A percentile compares a stretch with the other conserved stretches of the same genome.
Conservation (phyloP, 2,888 invertebrate species). For the Pterobdella sp. region DNA sequence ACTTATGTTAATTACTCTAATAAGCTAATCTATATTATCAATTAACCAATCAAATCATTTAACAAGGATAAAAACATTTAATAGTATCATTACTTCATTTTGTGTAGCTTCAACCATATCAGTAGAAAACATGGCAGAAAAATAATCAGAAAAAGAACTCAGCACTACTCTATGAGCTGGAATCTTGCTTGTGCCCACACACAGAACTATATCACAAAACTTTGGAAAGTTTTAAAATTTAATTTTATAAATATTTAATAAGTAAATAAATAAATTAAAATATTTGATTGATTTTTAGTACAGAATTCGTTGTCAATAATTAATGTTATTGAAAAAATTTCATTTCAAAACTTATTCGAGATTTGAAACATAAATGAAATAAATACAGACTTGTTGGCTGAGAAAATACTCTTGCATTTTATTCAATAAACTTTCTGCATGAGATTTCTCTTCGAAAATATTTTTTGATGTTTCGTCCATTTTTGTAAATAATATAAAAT, state of each 20-base stretch:
- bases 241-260: not conserved
- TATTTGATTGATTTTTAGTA: not conserved
- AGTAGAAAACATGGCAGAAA: conserved; percentile 59
- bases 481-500: no score
- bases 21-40: not conserved
- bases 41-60: not conserved
- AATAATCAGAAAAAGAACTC: conserved; percentile 85
- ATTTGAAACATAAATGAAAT: conserved; percentile 15
- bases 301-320: not conserved
- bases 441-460: conserved; percentile 19
- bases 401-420: conserved; percentile 67
- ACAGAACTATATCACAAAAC: conserved; percentile 76
- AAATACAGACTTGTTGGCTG: conserved; percentile 58
- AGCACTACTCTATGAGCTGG: conserved; percentile 79
- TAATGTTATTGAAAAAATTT: not conserved
- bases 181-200: conserved; percentile 65
- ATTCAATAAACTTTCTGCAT: conserved; percentile 70
- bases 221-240: not conserved
- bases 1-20: no score
- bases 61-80: not conserved
- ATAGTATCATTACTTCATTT: no score
- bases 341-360: not conserved
- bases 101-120: conserved; percentile 52
- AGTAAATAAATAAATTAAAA: not conserved
- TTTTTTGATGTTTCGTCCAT: conserved; percentile 13